Conservation (phyloP, 2,797 vertebrate genomes). For the Enteromius treurensis region DNA sequence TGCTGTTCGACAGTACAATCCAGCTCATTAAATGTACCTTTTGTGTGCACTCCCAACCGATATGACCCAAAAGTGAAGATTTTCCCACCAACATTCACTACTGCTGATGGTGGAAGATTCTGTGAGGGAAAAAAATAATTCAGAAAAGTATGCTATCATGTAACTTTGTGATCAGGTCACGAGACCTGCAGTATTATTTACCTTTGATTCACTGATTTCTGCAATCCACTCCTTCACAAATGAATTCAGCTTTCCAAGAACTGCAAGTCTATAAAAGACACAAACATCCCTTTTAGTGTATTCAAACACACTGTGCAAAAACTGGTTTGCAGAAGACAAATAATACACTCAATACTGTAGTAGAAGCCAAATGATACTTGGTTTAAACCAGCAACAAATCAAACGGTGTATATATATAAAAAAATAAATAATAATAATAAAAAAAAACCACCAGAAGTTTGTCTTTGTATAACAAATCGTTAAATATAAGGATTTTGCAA, state of each 20-base stretch:
- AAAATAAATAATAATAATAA: no score
- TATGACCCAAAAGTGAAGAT: slow-evolving; percentile 99
- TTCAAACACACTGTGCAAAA: not conserved
- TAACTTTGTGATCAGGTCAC: not conserved
- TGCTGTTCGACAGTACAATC: not conserved
- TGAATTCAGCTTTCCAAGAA: slow-evolving; percentile 92
- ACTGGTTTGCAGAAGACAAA: not conserved
- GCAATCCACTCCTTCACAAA: slow-evolving; percentile 96
- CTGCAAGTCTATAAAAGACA: slow-evolving; percentile 82
- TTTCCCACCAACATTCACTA: slow-evolving; percentile 88
- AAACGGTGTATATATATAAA: not conserved
- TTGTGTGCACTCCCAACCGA: slow-evolving; percentile 95
- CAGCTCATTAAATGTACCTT: slow-evolving; percentile 80
- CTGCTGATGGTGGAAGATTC: slow-evolving; percentile 89
- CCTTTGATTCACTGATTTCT: slow-evolving; percentile 93
- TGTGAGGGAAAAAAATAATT: slow-evolving; percentile 62
- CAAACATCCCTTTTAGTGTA: not conserved
- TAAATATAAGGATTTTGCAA: not conserved
- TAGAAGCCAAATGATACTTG: not conserved
- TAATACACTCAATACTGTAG: not conserved
- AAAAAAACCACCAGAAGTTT: not conserved
- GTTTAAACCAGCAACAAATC: not conserved
- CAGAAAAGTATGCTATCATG: not conserved
- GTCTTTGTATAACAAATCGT: not conserved
- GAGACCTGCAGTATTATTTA: slow-evolving; percentile 64